phyloP scores from a whole-genome alignment of 2,888 invertebrate genomes.

The Leptura quadrifasciata region DNA sequence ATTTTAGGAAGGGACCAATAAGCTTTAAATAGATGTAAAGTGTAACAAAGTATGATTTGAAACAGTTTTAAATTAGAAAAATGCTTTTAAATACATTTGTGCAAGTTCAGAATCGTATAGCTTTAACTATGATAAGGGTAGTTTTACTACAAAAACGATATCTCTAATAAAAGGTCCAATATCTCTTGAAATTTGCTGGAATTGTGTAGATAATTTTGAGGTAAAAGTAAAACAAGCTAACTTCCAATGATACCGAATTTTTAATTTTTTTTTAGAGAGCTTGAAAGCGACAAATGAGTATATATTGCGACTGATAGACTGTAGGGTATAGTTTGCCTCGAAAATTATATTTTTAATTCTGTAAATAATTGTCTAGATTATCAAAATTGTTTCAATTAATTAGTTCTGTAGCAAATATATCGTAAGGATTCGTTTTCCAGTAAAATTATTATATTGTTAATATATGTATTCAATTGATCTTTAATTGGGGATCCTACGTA shows the following conservation, averaged over 20 bases:
- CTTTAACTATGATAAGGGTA: slow-evolving; percentile 37
- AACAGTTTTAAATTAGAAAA: neutral
- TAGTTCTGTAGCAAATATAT: too few species aligned
- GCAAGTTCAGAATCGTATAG: slow-evolving; percentile 27
- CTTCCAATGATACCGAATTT: slow-evolving; percentile 16
- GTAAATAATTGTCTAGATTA: neutral
- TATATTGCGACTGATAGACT: slow-evolving; percentile 32
- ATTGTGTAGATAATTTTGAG: slow-evolving; percentile 19
- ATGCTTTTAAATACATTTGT: slow-evolving; percentile 32
- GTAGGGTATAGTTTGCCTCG: slow-evolving; percentile 20
- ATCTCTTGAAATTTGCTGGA: slow-evolving; percentile 1
- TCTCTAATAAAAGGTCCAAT: slow-evolving; percentile 37
- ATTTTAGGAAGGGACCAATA: slow-evolving; percentile 20
- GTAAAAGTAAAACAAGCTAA: neutral
- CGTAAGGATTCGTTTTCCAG: too few species aligned
- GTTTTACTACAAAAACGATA: slow-evolving; percentile 24
- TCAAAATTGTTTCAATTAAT: neutral
- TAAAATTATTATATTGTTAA: neutral
- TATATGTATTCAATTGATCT: too few species aligned
- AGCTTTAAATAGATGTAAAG: slow-evolving; percentile 24
- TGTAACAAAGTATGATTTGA: neutral
- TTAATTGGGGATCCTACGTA: too few species aligned
- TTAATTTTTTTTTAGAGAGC: slow-evolving; percentile 8
- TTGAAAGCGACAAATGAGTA: neutral
- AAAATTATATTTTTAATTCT: neutral